These are phyloP conservation scores for Boloria selene DNA, from an alignment of 2,888 invertebrate genomes.

Conservation along the genomic window DNA sequence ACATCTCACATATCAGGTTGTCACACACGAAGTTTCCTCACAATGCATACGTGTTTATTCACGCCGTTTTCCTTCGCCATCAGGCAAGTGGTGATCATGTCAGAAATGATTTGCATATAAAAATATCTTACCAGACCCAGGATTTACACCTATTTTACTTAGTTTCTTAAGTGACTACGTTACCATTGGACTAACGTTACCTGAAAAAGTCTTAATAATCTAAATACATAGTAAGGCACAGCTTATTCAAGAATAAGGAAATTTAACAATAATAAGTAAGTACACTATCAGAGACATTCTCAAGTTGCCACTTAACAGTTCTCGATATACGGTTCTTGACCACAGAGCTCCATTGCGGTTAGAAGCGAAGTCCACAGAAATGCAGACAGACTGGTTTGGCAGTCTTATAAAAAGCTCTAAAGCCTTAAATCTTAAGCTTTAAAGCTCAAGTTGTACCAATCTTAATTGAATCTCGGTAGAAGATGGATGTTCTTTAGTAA, in stretches of 20 bases:
- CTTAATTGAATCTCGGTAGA: constrained; percentile 20
- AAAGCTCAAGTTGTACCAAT: constrained; percentile 19
- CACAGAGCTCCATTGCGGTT: constrained; percentile 49
- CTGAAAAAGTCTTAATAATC: too few species aligned
- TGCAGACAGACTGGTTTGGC: constrained; percentile 51
- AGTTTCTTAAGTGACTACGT: too few species aligned
- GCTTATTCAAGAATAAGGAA: background rate
- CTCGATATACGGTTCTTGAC: constrained; percentile 39
- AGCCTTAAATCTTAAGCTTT: constrained; percentile 13
- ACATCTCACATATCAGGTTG: too few species aligned
- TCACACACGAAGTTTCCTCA: too few species aligned
- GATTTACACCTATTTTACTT: too few species aligned
- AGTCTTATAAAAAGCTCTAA: constrained; percentile 19
- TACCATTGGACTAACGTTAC: too few species aligned
- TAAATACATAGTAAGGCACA: too few species aligned
- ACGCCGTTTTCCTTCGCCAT: too few species aligned
- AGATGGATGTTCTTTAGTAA: constrained; percentile 12
- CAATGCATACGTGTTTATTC: too few species aligned
- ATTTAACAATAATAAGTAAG: constrained; percentile 1
- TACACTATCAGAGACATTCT: background rate
- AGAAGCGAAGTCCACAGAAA: constrained; percentile 46
- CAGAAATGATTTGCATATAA: too few species aligned
- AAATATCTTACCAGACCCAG: too few species aligned
- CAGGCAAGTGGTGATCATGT: too few species aligned
- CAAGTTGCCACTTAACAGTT: constrained; percentile 25